Evolutionary conservation across 1,140 invertebrate species (phyloP).

Genomic region (Prorops nasuta): DNA sequence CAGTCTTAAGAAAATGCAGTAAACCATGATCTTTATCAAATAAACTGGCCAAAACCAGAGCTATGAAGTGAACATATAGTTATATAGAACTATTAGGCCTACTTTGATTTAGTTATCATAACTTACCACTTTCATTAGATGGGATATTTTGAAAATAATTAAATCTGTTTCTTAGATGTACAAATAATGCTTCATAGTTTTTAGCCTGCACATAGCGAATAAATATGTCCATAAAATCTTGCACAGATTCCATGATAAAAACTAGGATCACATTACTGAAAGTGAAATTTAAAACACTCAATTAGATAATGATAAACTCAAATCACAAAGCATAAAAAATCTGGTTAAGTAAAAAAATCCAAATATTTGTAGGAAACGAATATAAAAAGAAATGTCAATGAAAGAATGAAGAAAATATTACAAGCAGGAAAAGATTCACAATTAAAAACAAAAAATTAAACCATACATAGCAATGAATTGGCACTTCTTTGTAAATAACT

Average conservation of each 20-base stretch:
- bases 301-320: too few relatives aligned
- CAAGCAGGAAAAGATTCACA: too few relatives aligned
- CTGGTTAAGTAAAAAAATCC: too few relatives aligned
- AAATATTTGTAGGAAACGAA: too few relatives aligned
- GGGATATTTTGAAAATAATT: constrained; percentile 28
- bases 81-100: neutral
- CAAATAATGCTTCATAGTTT: constrained; percentile 12
- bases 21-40: constrained; percentile 27
- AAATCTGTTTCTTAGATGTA: constrained; percentile 19
- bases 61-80: constrained; percentile 19
- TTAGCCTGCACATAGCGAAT: constrained; percentile 3
- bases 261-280: too few relatives aligned
- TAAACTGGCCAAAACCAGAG: constrained; percentile 23
- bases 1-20: constrained; percentile 21
- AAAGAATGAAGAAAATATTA: too few relatives aligned
- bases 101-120: constrained; percentile 3
- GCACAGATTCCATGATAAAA: constrained; percentile 35
- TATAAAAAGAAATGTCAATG: too few relatives aligned
- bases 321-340: too few relatives aligned
- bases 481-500: too few relatives aligned
- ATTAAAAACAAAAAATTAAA: too few relatives aligned
- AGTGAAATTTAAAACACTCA: too few relatives aligned
- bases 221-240: constrained; percentile 28
- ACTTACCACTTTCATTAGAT: constrained; percentile 26
- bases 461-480: too few relatives aligned